A percentile compares a stretch with the other conserved stretches of the same genome.
These are phyloP conservation scores for Drosophila nebulosa DNA, from an alignment of 1,140 invertebrate species.

Conservation along the genomic window DNA sequence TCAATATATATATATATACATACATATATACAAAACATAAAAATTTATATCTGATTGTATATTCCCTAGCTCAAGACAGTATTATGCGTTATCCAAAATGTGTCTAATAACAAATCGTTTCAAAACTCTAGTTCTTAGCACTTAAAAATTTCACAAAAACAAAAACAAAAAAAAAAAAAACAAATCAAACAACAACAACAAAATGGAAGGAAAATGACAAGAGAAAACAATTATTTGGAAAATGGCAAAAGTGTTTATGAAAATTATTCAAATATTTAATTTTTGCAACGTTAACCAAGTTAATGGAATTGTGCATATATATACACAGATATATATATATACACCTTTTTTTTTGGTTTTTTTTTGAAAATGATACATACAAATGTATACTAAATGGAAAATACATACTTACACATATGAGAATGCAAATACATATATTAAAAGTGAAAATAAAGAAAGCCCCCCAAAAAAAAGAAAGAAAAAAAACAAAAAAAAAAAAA, in stretches of 20 bases:
- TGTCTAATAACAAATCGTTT: constrained; percentile 19
- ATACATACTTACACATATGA: constrained; percentile 38
- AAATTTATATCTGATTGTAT: neutral
- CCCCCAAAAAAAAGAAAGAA: neutral
- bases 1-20: neutral
- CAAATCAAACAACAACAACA: constrained; percentile 4
- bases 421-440: constrained; percentile 43
- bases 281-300: constrained; percentile 51
- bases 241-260: neutral
- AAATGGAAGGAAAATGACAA: constrained; percentile 15
- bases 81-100: constrained; percentile 8
- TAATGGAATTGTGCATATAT: constrained; percentile 55
- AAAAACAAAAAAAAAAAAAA: neutral
- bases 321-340: constrained; percentile 40
- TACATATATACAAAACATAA: neutral
- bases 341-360: neutral
- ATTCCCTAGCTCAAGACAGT: neutral
- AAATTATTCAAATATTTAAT: constrained; percentile 24
- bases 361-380: neutral
- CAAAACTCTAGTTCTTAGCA: constrained; percentile 16
- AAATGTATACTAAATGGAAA: constrained; percentile 30
- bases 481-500: neutral
- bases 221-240: neutral
- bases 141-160: neutral
- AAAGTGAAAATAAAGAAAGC: constrained; percentile 2